A percentile compares a stretch with the other conserved stretches of the same genome.
Conservation (phyloP, 2,797 vertebrate species). For the Phataginus tricuspis region DNA sequence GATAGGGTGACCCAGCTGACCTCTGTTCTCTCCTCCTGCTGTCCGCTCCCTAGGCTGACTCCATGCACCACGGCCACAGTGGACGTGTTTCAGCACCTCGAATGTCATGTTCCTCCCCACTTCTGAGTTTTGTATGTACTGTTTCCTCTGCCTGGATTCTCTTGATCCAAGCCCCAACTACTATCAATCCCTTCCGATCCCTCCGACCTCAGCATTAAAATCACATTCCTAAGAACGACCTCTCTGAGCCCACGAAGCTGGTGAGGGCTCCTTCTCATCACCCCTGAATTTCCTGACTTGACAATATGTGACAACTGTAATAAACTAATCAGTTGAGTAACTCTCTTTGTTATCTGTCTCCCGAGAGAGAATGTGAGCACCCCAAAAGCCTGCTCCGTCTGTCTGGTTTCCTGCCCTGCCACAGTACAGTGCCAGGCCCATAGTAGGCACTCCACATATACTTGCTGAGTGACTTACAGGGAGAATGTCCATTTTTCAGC, state of each 20-base stretch:
- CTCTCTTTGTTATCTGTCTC: slow-evolving; percentile 71
- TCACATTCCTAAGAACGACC: not conserved
- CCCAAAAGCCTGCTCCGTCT: not conserved
- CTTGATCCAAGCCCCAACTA: not conserved
- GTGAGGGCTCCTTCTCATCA: not conserved
- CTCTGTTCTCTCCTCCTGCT: not conserved
- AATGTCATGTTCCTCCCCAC: not conserved
- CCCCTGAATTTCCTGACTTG: not conserved
- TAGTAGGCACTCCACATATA: not conserved
- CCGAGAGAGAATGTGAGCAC: not conserved
- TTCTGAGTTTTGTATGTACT: not conserved
- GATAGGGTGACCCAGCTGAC: not conserved
- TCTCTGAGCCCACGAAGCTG: not conserved
- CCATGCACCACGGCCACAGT: not conserved
- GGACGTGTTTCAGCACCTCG: not conserved
- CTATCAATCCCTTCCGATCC: not conserved
- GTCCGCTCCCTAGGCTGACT: not conserved
- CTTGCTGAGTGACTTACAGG: not conserved
- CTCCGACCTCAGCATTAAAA: not conserved
- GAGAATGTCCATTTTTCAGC: not conserved
- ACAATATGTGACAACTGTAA: not conserved
- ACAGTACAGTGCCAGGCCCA: not conserved
- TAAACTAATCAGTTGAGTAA: slow-evolving; percentile 64
- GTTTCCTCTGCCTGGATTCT: not conserved
- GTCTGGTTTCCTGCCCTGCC: not conserved